These are phyloP conservation scores for Portunus trituberculatus DNA, from an alignment of 1,140 invertebrate species.

Conservation along the genomic window DNA sequence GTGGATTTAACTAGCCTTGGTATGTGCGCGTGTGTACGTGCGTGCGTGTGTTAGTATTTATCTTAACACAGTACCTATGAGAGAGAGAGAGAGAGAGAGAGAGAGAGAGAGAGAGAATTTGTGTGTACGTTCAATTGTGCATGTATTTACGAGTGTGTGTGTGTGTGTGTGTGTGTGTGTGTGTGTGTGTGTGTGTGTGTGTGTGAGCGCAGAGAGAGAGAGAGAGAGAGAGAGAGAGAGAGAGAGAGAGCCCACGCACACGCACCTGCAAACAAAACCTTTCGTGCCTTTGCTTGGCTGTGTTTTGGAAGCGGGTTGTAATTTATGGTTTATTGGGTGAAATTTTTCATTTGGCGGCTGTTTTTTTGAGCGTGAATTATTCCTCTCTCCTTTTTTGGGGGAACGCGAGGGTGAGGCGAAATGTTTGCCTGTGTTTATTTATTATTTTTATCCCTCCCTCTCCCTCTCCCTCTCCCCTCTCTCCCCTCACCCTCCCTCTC, in stretches of 20 bases:
- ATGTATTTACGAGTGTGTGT: not conserved
- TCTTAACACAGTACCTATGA: not conserved
- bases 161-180: conserved; percentile 16
- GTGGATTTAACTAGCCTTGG: not conserved
- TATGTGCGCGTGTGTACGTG: conserved; percentile 18
- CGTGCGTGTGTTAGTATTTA: not conserved
- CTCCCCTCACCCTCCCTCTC: not conserved
- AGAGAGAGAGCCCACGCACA: not conserved
- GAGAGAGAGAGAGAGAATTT: not conserved
- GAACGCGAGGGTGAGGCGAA: not conserved
- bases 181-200: conserved; percentile 20
- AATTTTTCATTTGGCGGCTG: not conserved
- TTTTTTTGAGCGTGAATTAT: conserved; percentile 15
- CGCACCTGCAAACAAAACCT: not conserved
- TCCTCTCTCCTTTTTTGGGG: not conserved
- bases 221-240: not conserved
- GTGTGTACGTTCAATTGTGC: not conserved
- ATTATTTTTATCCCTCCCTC: not conserved
- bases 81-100: not conserved
- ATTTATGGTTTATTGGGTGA: conserved; percentile 14
- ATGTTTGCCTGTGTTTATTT: conserved; percentile 1
- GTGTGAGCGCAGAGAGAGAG: not conserved
- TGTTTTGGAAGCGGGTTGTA: not conserved
- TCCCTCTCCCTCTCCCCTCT: not conserved
- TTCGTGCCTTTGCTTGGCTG: not conserved